Conservation (phyloP, 2,797 vertebrate genomes). For the Hephaestus fuliginosus region DNA sequence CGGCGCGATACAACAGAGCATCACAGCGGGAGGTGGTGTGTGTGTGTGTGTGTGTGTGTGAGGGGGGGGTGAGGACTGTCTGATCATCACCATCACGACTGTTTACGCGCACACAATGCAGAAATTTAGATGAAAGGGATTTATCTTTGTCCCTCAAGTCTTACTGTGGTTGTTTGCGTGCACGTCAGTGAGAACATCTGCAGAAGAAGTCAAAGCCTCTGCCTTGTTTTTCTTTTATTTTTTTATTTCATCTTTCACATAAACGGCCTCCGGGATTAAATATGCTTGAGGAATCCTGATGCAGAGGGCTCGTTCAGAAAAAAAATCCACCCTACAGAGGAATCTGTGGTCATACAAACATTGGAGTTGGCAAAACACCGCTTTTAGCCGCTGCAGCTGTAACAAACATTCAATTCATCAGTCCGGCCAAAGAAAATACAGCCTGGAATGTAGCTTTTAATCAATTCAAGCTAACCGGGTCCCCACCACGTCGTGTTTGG, state of each 20-base stretch:
- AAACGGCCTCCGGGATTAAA: slow-evolving; percentile 35
- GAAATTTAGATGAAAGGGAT: slow-evolving; percentile 72
- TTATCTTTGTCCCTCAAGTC: slow-evolving; percentile 19
- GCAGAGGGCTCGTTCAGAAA: slow-evolving; percentile 36
- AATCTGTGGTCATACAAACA: slow-evolving; percentile 80
- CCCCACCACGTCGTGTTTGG: slow-evolving; percentile 71
- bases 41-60: too few species aligned
- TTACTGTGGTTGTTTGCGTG: slow-evolving; percentile 19
- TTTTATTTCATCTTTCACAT: slow-evolving; percentile 11
- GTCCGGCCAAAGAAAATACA: slow-evolving; percentile 77
- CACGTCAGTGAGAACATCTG: background rate
- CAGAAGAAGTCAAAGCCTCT: slow-evolving; percentile 1
- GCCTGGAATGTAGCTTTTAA: slow-evolving; percentile 81
- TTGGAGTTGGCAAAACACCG: slow-evolving; percentile 76
- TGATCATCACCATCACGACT: slow-evolving; percentile 36
- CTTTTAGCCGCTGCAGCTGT: slow-evolving; percentile 70
- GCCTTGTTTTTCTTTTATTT: slow-evolving; percentile 4
- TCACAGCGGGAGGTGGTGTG: slow-evolving; percentile 70
- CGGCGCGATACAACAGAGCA: slow-evolving; percentile 40
- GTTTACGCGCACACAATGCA: slow-evolving; percentile 66
- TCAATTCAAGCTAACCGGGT: slow-evolving; percentile 78
- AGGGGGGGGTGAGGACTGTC: background rate
- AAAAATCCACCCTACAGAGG: slow-evolving; percentile 71
- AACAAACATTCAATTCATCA: slow-evolving; percentile 85
- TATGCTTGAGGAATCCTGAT: slow-evolving; percentile 35